phyloP scores from a whole-genome alignment of 2,888 invertebrate species.

The Epistrophella euchroma region DNA sequence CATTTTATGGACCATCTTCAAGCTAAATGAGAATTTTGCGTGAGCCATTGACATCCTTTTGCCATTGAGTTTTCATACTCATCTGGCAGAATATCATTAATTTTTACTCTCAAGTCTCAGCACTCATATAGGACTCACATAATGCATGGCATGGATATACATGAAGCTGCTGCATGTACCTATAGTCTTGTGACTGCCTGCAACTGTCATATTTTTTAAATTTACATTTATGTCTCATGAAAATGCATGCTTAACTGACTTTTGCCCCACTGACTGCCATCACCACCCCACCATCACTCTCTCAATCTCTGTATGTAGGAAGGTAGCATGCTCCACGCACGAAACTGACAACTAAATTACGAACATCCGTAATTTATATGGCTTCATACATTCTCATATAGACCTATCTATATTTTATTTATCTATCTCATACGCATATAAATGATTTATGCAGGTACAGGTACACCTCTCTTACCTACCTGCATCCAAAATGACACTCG shows the following conservation, averaged over 20 bases:
- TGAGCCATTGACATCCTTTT: conserved; percentile 24
- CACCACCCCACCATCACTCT: too few relatives aligned
- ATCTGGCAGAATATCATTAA: conserved; percentile 32
- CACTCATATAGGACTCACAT: neutral
- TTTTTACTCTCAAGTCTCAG: conserved; percentile 8
- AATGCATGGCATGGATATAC: neutral
- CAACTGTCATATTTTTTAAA: conserved; percentile 34
- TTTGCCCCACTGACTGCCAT: neutral
- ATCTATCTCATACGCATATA: conserved; percentile 1
- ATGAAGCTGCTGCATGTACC: neutral
- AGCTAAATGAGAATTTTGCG: neutral
- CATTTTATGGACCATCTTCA: conserved; percentile 22
- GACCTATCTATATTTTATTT: neutral
- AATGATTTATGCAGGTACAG: neutral
- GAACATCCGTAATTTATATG: neutral
- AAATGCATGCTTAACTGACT: conserved; percentile 34
- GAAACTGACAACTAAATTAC: conserved; percentile 29
- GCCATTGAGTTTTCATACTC: neutral
- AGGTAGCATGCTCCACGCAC: conserved; percentile 5
- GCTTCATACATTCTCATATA: neutral
- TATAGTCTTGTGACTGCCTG: neutral
- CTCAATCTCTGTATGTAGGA: neutral
- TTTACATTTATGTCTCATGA: conserved; percentile 34
- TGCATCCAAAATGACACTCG: neutral
- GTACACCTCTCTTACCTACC: neutral